Evolutionary conservation across 2,113 vertebrate species (phyloP).

Genomic region (Sphyrna mokarran): DNA sequence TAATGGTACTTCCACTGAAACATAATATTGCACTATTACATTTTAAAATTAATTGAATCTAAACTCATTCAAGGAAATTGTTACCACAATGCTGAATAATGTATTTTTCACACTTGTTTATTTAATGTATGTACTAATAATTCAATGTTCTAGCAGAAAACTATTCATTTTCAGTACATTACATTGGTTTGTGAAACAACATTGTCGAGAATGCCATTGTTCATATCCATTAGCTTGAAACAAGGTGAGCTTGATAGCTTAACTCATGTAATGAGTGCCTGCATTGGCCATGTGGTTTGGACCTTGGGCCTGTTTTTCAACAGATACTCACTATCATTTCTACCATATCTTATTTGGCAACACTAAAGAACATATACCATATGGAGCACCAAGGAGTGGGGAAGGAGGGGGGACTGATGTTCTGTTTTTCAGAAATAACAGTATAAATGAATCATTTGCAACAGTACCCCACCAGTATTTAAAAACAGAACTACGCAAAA

Average conservation of each 20-base stretch:
- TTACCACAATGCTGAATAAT: neutral
- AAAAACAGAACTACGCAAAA: neutral
- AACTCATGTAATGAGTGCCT: neutral
- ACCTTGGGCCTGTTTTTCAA: neutral
- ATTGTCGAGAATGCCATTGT: neutral
- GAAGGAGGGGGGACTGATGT: neutral
- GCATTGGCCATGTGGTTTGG: neutral
- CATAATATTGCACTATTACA: slow-evolving; percentile 5
- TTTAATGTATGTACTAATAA: neutral
- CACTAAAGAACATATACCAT: neutral
- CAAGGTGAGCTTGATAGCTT: neutral
- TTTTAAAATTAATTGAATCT: neutral
- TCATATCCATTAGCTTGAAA: neutral
- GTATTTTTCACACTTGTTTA: neutral
- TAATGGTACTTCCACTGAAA: neutral
- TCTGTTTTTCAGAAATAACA: neutral
- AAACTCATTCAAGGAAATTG: neutral
- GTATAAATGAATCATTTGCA: neutral
- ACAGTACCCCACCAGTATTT: neutral
- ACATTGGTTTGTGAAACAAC: too few relatives aligned
- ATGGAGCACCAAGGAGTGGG: neutral
- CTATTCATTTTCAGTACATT: neutral
- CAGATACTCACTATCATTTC: neutral
- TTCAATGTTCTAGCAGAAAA: neutral
- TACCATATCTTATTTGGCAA: neutral